Percentiles rank a stretch among this genome's conserved stretches.
Evolutionary conservation across 2,888 invertebrate species (phyloP).

Genomic region (Rotaria magnacalcarata): DNA sequence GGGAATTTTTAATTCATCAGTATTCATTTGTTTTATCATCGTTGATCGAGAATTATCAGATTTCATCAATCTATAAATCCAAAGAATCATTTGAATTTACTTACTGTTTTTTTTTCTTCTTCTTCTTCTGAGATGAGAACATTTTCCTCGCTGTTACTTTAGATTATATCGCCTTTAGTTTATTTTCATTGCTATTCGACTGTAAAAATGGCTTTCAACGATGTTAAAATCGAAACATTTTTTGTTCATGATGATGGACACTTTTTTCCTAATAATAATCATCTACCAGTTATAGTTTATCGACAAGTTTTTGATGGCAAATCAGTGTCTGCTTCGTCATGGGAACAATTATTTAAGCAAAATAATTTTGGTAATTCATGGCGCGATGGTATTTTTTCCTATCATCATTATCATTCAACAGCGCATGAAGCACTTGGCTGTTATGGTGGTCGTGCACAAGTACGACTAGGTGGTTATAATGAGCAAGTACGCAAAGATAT

Average conservation of each 20-base stretch:
- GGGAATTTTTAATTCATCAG: no score
- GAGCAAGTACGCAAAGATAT: conserved; percentile 8
- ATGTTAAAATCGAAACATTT: background rate
- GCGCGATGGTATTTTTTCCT: background rate
- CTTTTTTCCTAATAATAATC: conserved; percentile 24
- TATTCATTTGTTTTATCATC: no score
- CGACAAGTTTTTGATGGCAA: background rate
- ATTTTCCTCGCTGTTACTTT: background rate
- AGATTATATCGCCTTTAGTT: background rate
- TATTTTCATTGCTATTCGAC: background rate
- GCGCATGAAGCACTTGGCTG: conserved; percentile 12
- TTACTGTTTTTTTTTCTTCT: background rate
- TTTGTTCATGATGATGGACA: background rate
- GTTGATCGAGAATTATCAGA: no score
- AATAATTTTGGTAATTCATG: conserved; percentile 4
- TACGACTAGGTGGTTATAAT: conserved; percentile 15
- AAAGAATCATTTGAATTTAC: background rate
- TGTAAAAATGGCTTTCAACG: background rate
- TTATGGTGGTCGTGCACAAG: background rate
- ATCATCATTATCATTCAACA: conserved; percentile 25
- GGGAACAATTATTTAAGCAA: conserved; percentile 14
- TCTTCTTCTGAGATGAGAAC: background rate
- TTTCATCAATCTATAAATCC: no score
- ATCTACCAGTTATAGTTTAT: conserved; percentile 3
- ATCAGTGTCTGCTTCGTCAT: background rate